A percentile compares a stretch with the other conserved stretches of the same genome.
phyloP scores from a whole-genome alignment of 2,888 invertebrate genomes.

The Hofmannophila pseudospretella region DNA sequence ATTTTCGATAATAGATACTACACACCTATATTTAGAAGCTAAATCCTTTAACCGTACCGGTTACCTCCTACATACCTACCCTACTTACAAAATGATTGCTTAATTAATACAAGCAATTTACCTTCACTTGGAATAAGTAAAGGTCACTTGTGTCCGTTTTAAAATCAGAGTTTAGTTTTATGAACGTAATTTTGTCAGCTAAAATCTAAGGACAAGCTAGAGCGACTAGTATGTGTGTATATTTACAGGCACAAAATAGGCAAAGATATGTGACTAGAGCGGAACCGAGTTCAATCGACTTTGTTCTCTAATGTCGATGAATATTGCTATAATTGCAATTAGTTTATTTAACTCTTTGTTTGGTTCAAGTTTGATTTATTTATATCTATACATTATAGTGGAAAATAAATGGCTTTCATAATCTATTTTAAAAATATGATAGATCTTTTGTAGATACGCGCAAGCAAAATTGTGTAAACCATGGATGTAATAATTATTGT shows the following conservation, averaged over 20 bases:
- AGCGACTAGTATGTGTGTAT: constrained; percentile 11
- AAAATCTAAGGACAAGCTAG: constrained; percentile 4
- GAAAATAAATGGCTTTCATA: too few relatives aligned
- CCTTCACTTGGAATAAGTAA: constrained; percentile 4
- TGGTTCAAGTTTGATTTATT: too few relatives aligned
- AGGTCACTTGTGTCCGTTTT: constrained; percentile 6
- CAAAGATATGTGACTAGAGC: constrained; percentile 1
- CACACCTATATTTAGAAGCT: not conserved
- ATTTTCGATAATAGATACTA: too few relatives aligned
- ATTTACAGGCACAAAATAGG: constrained; percentile 5
- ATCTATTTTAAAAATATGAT: too few relatives aligned
- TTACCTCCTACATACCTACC: not conserved
- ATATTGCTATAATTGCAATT: not conserved
- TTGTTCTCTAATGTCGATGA: not conserved
- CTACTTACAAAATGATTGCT: not conserved
- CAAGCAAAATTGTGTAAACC: too few relatives aligned
- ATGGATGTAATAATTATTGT: too few relatives aligned
- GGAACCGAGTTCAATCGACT: not conserved
- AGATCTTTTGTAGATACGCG: too few relatives aligned
- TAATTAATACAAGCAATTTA: constrained; percentile 5
- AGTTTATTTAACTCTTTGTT: too few relatives aligned
- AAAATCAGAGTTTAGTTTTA: not conserved
- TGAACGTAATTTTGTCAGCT: constrained; percentile 1
- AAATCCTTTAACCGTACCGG: not conserved
- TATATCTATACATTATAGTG: too few relatives aligned